Base-by-base conservation (phyloP, 2,888 invertebrate genomes). In the Trileptium ribeirensis region DNA sequence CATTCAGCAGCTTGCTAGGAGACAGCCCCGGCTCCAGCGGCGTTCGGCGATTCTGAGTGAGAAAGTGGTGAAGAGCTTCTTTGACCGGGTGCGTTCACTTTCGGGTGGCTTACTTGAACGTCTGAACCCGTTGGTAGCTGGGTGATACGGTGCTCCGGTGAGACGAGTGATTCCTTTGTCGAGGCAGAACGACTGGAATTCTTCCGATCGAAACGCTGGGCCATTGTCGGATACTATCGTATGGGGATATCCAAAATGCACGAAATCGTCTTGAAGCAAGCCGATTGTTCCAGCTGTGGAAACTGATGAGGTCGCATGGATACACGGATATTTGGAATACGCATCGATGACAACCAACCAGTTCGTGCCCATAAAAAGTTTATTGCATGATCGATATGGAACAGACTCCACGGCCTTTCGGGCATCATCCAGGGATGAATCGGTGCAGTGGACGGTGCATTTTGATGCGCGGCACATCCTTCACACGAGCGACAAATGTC, bases 101-200 rank as follows among this genome's bases (percentile, higher is more conserved):
- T 70, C 70, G 19, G 38, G 64, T 34, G 19, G 67, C 82, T 19
- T 83, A 79, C 67, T 86, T 85, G 70, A 85, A 84, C 1, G 81
- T 83, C 67, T 84, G 82, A 74, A 85, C 77, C 84, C n/a, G 82
- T 78, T 78, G 8, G 82, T 31, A 83, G 77, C 78, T 74, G 85
- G 85, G 79, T 85, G 83, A 37, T 85, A 84, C 19, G 85, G 85
- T 40, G 84, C 82, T 78, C 77, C 84, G 85, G 24, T 39, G 24
- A 51, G 19, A n/a, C 36, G 77, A 19, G 37, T n/a, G 39, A 75
- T 75, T 34, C 77, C 77, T 38, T 36, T 3, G 2, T 75, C 39
- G 3, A 33, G 24, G 39, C 34, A 75, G 33, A 2, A 37, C 8
- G 24, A 24, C 51, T 51, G 51, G 51, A 51, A 51, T 24, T 51